Percentiles rank a stretch among this genome's conserved stretches.
These are phyloP conservation scores for Hydrocynus forskahlii DNA, from an alignment of 2,797 vertebrate species.

Conservation along the genomic window DNA sequence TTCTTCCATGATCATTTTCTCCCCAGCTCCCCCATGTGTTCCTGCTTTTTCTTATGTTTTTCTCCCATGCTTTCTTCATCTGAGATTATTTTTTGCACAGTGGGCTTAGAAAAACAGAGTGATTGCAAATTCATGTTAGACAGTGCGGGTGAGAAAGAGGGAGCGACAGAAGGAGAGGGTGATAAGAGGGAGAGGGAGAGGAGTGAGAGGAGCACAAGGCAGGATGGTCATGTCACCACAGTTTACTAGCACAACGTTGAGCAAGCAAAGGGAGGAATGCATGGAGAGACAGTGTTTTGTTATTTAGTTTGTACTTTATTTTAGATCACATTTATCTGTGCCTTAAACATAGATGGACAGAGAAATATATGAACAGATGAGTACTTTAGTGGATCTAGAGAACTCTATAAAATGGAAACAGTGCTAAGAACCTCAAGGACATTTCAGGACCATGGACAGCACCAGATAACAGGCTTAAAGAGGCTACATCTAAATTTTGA, in stretches of 20 bases:
- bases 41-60: not conserved
- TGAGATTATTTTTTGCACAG: slow-evolving; percentile 22
- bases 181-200: slow-evolving; percentile 2
- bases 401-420: not conserved
- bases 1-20: not conserved
- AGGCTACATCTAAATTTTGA: not conserved
- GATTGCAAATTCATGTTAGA: slow-evolving; percentile 51
- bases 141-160: slow-evolving; percentile 21
- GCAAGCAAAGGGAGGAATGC: not conserved
- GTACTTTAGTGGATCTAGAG: not conserved
- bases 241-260: slow-evolving; percentile 47
- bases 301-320: not conserved
- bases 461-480: not conserved
- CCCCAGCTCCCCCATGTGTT: not conserved
- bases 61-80: slow-evolving; percentile 7
- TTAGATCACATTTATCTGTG: not conserved
- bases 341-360: not conserved
- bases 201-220: not conserved
- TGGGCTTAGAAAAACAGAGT: slow-evolving; percentile 38
- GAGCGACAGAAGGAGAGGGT: slow-evolving; percentile 12
- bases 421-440: not conserved
- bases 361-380: not conserved
- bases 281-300: not conserved
- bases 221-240: slow-evolving; percentile 39
- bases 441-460: slow-evolving; percentile 41